phyloP scores from a whole-genome alignment of 2,888 invertebrate genomes.

The Bimastos eiseni region DNA sequence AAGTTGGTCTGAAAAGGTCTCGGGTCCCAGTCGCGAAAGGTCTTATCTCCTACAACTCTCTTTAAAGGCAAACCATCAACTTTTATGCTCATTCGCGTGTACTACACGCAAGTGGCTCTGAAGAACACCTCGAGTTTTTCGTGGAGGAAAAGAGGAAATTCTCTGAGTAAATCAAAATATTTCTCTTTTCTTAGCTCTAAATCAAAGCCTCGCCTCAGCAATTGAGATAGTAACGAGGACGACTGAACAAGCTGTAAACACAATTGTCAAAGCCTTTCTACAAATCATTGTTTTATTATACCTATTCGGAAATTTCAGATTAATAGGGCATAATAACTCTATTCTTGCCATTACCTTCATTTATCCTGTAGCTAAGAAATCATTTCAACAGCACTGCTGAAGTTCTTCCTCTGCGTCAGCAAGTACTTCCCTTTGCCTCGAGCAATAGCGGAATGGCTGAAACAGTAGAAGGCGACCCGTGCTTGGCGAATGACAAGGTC shows the following conservation, averaged over 20 bases:
- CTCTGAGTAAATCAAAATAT: not conserved
- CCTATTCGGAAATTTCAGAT: too few species aligned
- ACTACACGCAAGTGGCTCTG: not conserved
- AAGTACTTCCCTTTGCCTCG: not conserved
- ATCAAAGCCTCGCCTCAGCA: not conserved
- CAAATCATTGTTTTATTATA: too few species aligned
- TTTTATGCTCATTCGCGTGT: not conserved
- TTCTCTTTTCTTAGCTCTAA: not conserved
- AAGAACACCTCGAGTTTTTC: not conserved
- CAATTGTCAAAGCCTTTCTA: too few species aligned
- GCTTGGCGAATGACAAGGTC: not conserved
- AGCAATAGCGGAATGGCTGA: constrained; percentile 13
- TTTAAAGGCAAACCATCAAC: not conserved
- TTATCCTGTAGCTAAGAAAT: not conserved
- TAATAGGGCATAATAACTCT: too few species aligned
- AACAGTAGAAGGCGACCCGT: not conserved
- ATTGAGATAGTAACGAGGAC: too few species aligned
- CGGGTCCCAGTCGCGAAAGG: not conserved
- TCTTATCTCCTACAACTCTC: not conserved
- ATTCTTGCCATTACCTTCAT: too few species aligned
- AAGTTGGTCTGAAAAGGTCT: not conserved
- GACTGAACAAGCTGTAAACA: too few species aligned
- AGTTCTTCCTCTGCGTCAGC: too few species aligned
- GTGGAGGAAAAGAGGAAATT: not conserved
- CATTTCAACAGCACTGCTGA: not conserved